Percentiles rank a stretch among this genome's conserved stretches.
phyloP scores from a whole-genome alignment of 2,797 vertebrate genomes.

The Periparus ater region DNA sequence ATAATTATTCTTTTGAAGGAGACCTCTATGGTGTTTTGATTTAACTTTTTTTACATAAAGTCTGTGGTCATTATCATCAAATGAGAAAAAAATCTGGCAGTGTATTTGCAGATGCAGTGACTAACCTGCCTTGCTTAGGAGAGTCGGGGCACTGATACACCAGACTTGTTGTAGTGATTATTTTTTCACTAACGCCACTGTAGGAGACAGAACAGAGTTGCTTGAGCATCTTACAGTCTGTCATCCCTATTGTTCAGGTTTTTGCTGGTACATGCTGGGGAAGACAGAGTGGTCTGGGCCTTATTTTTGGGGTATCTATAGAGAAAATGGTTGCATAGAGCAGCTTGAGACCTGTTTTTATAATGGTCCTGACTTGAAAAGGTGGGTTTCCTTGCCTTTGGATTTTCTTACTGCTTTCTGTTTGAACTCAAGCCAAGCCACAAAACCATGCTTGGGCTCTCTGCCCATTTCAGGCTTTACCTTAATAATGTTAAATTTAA shows the following conservation, averaged over 20 bases:
- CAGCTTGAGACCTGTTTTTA: not conserved
- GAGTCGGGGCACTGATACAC: not conserved
- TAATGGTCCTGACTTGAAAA: not conserved
- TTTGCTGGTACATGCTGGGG: accelerated
- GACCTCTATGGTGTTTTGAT: not conserved
- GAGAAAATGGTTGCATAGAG: not conserved
- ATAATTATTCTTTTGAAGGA: not conserved
- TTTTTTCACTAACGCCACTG: not conserved
- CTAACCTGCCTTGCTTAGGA: not conserved
- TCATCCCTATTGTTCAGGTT: accelerated
- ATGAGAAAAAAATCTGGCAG: not conserved
- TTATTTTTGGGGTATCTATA: not conserved
- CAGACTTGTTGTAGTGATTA: not conserved
- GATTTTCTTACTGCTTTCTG: not conserved
- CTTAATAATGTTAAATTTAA: constrained; percentile 19
- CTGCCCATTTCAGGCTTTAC: constrained; percentile 9
- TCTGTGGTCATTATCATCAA: not conserved
- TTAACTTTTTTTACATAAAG: not conserved
- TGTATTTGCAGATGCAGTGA: not conserved
- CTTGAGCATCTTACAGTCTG: not conserved
- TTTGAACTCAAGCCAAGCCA: constrained; percentile 27
- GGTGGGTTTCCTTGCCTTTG: not conserved
- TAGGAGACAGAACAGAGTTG: not conserved
- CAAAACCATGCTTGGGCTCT: constrained; percentile 13
- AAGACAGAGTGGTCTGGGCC: not conserved